Evolutionary conservation across 53 echinoderm and acorn worm genomes (phyloP).

Genomic region (Holothuria leucospilota): DNA sequence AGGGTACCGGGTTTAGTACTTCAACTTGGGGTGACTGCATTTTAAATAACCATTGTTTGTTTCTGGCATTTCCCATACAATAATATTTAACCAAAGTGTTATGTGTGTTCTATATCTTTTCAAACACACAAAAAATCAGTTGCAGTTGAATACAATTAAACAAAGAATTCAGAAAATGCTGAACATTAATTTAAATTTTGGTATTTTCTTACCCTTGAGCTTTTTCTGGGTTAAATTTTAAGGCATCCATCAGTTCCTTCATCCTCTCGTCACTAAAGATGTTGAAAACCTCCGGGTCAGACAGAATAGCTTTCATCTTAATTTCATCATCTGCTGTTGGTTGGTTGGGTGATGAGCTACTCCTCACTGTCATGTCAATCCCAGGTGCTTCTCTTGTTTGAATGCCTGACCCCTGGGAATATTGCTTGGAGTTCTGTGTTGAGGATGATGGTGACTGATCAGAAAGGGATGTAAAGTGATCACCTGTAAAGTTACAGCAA

Average conservation of each 20-base stretch:
- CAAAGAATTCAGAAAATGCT: no score
- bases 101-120: no score
- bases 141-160: no score
- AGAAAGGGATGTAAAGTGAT: constrained; percentile 65
- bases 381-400: constrained; percentile 45
- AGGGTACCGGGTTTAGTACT: no score
- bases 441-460: constrained; percentile 4
- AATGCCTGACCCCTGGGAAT: constrained; percentile 22
- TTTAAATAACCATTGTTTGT: no score
- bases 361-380: constrained; percentile 68
- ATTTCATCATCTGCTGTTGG: constrained; percentile 81
- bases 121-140: no score
- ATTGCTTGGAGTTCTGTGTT: constrained; percentile 35
- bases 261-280: constrained; percentile 69
- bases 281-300: constrained; percentile 77
- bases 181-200: no score
- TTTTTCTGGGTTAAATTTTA: constrained; percentile 74
- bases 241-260: constrained; percentile 68
- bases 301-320: constrained; percentile 83
- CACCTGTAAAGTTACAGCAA: constrained; percentile 47
- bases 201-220: constrained; percentile 75
- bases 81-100: no score
- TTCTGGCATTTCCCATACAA: no score
- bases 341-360: constrained; percentile 86
- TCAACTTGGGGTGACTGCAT: no score